Evolutionary conservation across 1,140 invertebrate species (phyloP), one percentile per base, ranked within the genome.

Genomic region (Neodiprion lecontei): DNA sequence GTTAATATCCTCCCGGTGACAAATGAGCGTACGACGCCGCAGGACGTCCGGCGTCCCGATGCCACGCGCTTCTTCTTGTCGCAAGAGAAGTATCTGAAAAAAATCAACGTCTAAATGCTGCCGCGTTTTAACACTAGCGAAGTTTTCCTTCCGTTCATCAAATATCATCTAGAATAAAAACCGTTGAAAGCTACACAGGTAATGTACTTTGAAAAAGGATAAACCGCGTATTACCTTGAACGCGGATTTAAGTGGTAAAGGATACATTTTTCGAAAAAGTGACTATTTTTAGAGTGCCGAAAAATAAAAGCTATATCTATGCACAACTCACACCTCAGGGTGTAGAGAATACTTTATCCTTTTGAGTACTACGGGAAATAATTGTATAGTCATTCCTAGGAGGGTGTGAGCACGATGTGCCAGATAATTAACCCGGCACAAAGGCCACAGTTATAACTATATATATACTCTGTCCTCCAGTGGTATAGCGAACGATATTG

Each of bases 1-100:
- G 79, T 79, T 83, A 80, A 84, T 84, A 83, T 83, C 79, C 80
- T 81, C 71, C 69, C 48, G 17, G 76, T 84, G 83, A 85, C 79
- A 85, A 84, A 84, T 81, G 84, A 82, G 78, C 69, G 75, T 76
- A 71, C 48, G 72, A 73, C 79, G 67, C 79, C 69, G 67, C 74
- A 74, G 80, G 79, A 82, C 61, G 75, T 80, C 79, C 79, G 81
- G 75, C 73, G 68, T 76, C 61, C 69, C 75, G 78, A 79, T 81
- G 76, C 77, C 72, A 76, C 69, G 73, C 74, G 76, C 80, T 78
- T 78, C 53, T 61, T 61, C n/a, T 61, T 17, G 11, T 61, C 53
- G 9, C 53, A 61, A 14, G 53, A 61, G 53, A 61, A 61, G n/a
- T 9, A 61, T 61, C 53, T 40, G 53, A 61, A 61, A 40, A 61